A percentile compares a stretch with the other conserved stretches of the same genome.
Evolutionary conservation across 2,113 vertebrate genomes (phyloP).

Genomic region (Callipepla squamata): DNA sequence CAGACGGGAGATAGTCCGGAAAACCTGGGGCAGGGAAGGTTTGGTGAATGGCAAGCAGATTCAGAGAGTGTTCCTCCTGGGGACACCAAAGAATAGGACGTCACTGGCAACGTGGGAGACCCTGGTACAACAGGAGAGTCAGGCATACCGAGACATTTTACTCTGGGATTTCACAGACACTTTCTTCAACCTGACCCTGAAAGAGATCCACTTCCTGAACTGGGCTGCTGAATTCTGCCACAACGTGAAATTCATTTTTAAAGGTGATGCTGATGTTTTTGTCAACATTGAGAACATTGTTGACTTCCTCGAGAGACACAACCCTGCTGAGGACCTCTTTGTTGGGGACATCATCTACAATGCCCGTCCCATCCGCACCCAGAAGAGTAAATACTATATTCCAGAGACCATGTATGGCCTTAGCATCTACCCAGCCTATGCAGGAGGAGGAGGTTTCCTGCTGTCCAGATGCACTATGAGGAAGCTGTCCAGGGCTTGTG

Average conservation of each 20-base stretch:
- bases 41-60: slow-evolving; percentile 77
- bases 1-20: slow-evolving; percentile 93
- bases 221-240: slow-evolving; percentile 91
- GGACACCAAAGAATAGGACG: slow-evolving; percentile 83
- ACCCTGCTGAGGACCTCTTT: slow-evolving; percentile 83
- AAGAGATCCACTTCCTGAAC: slow-evolving; percentile 94
- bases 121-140: slow-evolving; percentile 90
- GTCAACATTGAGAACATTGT: slow-evolving; percentile 94
- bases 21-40: slow-evolving; percentile 92
- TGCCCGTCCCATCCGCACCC: slow-evolving; percentile 88
- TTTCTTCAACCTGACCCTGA: slow-evolving; percentile 97
- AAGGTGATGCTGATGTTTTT: slow-evolving; percentile 93
- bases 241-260: slow-evolving; percentile 89
- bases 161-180: slow-evolving; percentile 97
- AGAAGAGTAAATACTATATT: slow-evolving; percentile 91
- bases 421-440: slow-evolving; percentile 88
- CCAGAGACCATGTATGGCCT: slow-evolving; percentile 90
- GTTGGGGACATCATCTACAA: slow-evolving; percentile 93
- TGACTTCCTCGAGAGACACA: slow-evolving; percentile 83
- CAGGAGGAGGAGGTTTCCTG: slow-evolving; percentile 93
- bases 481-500: slow-evolving; percentile 85
- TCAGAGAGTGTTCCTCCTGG: slow-evolving; percentile 90
- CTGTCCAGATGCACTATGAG: slow-evolving; percentile 87
- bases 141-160: slow-evolving; percentile 85
- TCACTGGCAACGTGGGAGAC: slow-evolving; percentile 85